These are phyloP conservation scores for Schizaphis graminum DNA, from an alignment of 2,888 invertebrate species.

Conservation along the genomic window DNA sequence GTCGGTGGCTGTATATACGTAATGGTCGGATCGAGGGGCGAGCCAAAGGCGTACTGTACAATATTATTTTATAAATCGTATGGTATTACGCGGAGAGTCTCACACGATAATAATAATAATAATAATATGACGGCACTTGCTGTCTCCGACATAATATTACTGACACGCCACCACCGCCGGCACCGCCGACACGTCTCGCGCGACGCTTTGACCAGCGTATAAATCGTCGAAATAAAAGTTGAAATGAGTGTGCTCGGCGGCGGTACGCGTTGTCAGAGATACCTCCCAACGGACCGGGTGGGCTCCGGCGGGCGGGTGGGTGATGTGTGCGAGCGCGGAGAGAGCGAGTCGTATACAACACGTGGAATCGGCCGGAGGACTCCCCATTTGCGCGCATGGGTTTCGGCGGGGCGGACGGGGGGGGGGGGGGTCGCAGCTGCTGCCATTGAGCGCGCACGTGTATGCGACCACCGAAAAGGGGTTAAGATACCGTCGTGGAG, in stretches of 20 bases:
- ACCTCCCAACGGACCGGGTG: not conserved
- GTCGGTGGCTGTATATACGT: not conserved
- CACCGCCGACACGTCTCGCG: not conserved
- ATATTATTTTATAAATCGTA: not conserved
- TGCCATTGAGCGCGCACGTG: not conserved
- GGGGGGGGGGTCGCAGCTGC: not conserved
- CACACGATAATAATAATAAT: not conserved
- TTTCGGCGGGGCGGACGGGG: not conserved
- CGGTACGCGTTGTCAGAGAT: not conserved
- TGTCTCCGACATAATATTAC: not conserved
- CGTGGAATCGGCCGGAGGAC: slow-evolving; percentile 20
- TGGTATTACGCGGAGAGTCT: not conserved
- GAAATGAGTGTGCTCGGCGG: not conserved
- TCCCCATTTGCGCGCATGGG: not conserved
- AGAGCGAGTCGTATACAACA: not conserved
- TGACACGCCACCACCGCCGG: not conserved
- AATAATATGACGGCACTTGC: not conserved
- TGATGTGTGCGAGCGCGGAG: too few relatives aligned
- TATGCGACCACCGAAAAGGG: slow-evolving; percentile 31
- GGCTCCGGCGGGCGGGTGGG: not conserved
- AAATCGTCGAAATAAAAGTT: not conserved
- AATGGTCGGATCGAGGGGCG: not conserved
- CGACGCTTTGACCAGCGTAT: not conserved
- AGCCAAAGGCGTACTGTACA: not conserved
- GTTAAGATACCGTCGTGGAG: slow-evolving; percentile 6